Base-by-base conservation (phyloP, 1,140 invertebrate species). In the Drosophila bifasciata region DNA sequence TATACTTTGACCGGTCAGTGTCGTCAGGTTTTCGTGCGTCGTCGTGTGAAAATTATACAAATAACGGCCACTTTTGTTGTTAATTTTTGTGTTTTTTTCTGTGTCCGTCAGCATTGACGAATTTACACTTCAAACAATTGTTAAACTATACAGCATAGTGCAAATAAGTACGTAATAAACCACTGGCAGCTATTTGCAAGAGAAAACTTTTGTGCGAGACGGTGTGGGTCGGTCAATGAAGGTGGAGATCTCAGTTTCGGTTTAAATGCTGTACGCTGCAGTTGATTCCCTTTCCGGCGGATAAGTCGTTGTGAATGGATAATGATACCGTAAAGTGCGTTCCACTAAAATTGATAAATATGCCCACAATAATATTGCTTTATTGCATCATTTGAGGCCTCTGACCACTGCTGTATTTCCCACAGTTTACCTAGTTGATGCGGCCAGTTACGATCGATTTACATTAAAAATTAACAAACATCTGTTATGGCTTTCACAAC, bases 41-140 rank as follows among this genome's bases (percentile, higher is more conserved):
- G 72, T 55, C 55, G 76, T 86, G 80, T 79, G 81, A 85, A 85
- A 85, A 85, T 76, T 76, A 74, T 76, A 70, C 76, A 85, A 85
- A 77, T 80, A 80, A 23, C 53, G 46, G 55, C 66, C 67, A 59
- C 64, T 66, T 63, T 69, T 77, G 59, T 43, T 58, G 62, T 57
- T 39, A 21, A 36, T 51, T 58, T 64, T 41, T 73, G 44, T 55
- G 21, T 50, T 67, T 52, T 59, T 63, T 56, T 21, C 41, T 48
- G 45, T 36, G 48, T 60, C 63, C 32, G 41, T 50, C 49, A 53
- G 71, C 61, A 74, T 81, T 76, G 55, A 88, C 81, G 61, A 86
- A 86, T 86, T 88, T 88, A 86, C 83, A 86, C 77, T 86, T 86
- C 64, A 75, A 75, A 70, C 81, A 86, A 86, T 78, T 88, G 83